These are phyloP conservation scores for Grapholita molesta DNA, from an alignment of 1,140 invertebrate genomes.

Conservation along the genomic window DNA sequence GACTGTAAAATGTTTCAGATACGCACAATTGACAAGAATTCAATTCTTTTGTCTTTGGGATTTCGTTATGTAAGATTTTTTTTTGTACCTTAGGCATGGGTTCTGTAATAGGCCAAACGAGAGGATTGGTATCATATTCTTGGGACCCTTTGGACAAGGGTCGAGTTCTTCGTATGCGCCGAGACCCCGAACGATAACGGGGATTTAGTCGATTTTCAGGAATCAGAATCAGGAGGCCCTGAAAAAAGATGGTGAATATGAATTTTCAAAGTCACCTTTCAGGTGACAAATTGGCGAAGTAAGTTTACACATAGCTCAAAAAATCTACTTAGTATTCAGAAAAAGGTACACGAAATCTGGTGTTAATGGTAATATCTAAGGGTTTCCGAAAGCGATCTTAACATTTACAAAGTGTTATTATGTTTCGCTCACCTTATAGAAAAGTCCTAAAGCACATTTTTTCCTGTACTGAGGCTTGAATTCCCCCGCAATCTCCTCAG, in stretches of 20 bases:
- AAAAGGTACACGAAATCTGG: too few relatives aligned
- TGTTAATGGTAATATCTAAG: too few relatives aligned
- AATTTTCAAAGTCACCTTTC: background rate
- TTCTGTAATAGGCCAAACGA: constrained; percentile 83
- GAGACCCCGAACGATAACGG: constrained; percentile 40
- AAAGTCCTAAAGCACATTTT: constrained; percentile 80
- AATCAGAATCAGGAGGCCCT: constrained; percentile 45
- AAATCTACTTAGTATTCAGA: too few relatives aligned
- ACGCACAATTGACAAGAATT: too few relatives aligned
- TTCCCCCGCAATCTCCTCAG: constrained; percentile 80
- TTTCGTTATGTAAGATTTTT: too few relatives aligned
- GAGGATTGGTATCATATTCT: constrained; percentile 81
- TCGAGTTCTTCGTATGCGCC: constrained; percentile 72
- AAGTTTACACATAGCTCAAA: too few relatives aligned
- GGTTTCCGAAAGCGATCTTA: too few relatives aligned
- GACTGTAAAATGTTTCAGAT: too few relatives aligned
- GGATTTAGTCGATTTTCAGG: constrained; percentile 32
- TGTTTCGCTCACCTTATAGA: constrained; percentile 82
- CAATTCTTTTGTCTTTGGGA: too few relatives aligned
- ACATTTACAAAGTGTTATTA: background rate
- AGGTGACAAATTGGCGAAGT: background rate
- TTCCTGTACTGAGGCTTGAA: constrained; percentile 82
- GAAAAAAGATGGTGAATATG: constrained; percentile 16
- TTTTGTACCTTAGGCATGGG: constrained; percentile 80
- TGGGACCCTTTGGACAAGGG: constrained; percentile 81